Base-by-base conservation (phyloP, 2,888 invertebrate species). In the Xestia sexstrigata region DNA sequence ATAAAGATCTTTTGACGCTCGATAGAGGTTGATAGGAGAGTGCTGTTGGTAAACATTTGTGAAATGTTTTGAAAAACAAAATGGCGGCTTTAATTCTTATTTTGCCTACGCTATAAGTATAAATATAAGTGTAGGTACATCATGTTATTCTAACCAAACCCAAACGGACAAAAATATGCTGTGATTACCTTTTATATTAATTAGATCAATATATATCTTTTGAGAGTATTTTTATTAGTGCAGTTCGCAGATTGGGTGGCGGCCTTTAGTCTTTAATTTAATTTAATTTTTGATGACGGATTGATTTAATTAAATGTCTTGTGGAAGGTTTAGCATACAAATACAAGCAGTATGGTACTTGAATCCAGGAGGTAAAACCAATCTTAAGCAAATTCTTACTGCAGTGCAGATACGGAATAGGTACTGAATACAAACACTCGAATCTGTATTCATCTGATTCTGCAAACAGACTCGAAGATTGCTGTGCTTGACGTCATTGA, bases 331-430 rank as follows among this genome's bases (percentile, higher is more conserved):
- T 9, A 39, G 17, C 13, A 20, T 17, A 62, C 15, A 60, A 35
- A 74, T n/a, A 62, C 0, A 9, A 49, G 13, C 13, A 26, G 23
- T 39, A 49, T 20, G 62, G 8, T 23, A 49, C 26, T 62, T 30
- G 39, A 39, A 76, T 62, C 17, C 20, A 62, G n/a, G 20, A 13
- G 39, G 35, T 30, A 30, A 26, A 75, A 49, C 23, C 23, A 49
- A 62, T 76, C 11, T 45, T 45, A 58, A 35, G 20, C 35, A 73
- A 69, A 30, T 26, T 74, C 20, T 74, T 47, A 60, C 42, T 71
- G n/a, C 42, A 13, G 15, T 45, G 72, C 55, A 72, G 42, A 70
- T 62, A 49, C 23, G 26, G 20, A 49, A 20, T 70, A 72, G 15
- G 23, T 62, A 74, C 26, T 47, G 11, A 11, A 74, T 74, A 47